phyloP scores from a whole-genome alignment of 2,888 invertebrate genomes.

The Chloroclysta siterata region DNA sequence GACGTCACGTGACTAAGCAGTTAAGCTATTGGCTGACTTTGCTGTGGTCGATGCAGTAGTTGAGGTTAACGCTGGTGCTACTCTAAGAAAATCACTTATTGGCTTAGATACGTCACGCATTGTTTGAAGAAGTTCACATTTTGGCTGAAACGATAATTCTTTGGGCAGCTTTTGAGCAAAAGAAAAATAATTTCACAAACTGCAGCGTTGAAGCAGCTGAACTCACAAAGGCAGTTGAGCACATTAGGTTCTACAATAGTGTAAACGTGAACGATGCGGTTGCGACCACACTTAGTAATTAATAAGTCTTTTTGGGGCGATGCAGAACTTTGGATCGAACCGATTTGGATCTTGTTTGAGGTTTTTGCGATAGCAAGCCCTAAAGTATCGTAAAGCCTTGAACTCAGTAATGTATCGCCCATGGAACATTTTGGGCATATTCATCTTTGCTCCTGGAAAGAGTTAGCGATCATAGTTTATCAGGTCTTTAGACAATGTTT shows the following conservation, averaged over 20 bases:
- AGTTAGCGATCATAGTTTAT: neutral
- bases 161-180: no score
- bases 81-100: no score
- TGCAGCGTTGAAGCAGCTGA: conserved; percentile 9
- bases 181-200: conserved; percentile 5
- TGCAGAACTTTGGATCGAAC: conserved; percentile 15
- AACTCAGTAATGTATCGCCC: conserved; percentile 11
- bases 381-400: neutral
- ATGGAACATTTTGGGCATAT: conserved; percentile 6
- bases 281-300: conserved; percentile 6
- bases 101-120: no score
- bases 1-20: no score
- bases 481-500: neutral
- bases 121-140: no score
- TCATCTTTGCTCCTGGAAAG: conserved; percentile 9
- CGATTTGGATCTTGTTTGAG: neutral
- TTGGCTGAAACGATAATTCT: no score
- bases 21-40: neutral
- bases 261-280: conserved; percentile 14
- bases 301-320: conserved; percentile 16
- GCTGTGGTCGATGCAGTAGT: no score
- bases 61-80: no score
- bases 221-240: conserved; percentile 13
- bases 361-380: neutral
- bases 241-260: conserved; percentile 15